Evolutionary conservation across 1,140 invertebrate genomes (phyloP).

Genomic region (Cryptotermes secundus): DNA sequence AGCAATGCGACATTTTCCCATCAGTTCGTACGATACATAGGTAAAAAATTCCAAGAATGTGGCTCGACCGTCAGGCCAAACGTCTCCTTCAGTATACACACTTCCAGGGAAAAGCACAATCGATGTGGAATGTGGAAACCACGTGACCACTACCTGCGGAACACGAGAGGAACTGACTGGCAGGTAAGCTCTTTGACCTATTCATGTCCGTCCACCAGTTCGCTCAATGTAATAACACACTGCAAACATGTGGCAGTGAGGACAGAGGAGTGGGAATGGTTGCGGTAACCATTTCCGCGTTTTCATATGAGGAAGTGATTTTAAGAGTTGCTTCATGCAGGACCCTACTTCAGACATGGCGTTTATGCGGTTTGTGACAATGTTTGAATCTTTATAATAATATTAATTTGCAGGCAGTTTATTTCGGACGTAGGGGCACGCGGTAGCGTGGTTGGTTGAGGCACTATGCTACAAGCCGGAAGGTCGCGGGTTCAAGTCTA

Average conservation of each 20-base stretch:
- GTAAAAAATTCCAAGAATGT: neutral
- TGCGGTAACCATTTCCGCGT: neutral
- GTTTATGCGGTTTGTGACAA: too few species aligned
- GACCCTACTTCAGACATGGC: too few species aligned
- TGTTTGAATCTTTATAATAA: too few species aligned
- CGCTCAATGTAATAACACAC: conserved; percentile 2
- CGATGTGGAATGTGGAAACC: conserved; percentile 14
- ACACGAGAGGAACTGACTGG: neutral
- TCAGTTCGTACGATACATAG: neutral
- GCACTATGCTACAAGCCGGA: too few species aligned
- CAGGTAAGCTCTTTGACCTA: neutral
- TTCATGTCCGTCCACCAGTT: neutral
- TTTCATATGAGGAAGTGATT: neutral
- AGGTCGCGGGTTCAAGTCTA: too few species aligned
- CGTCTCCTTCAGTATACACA: neutral
- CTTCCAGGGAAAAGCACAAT: neutral
- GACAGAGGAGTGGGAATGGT: neutral
- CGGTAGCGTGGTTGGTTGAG: too few species aligned
- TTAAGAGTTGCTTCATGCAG: too few species aligned
- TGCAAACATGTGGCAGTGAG: neutral
- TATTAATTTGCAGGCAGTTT: too few species aligned
- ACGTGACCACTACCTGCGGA: conserved; percentile 7
- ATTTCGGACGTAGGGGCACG: too few species aligned
- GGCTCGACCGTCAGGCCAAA: neutral
- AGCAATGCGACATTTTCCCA: neutral